phyloP scores from a whole-genome alignment of 2,113 vertebrate genomes.

The Xenopus laevis region DNA sequence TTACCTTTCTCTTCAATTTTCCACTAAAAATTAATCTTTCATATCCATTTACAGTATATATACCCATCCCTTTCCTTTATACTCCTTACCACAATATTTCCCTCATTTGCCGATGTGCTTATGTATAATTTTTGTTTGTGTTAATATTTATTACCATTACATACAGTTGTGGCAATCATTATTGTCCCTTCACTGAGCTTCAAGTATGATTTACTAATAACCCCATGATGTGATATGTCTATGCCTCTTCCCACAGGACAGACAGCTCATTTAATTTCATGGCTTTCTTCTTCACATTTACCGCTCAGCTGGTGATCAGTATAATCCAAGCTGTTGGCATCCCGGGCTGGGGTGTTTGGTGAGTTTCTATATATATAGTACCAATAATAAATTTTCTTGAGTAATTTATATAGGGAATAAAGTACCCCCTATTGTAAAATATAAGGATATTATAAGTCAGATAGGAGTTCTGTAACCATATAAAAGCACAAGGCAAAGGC shows the following conservation, averaged over 20 bases:
- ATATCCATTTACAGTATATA: not conserved
- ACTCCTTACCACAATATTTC: not conserved
- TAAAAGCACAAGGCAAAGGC: no score
- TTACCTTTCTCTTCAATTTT: not conserved
- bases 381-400: no score
- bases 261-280: conserved; percentile 99
- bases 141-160: no score
- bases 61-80: not conserved
- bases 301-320: conserved; percentile 93
- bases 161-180: no score
- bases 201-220: no score
- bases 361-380: conserved; percentile 52
- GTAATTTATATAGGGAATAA: no score
- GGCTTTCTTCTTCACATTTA: conserved; percentile 97
- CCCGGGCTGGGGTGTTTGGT: conserved; percentile 98
- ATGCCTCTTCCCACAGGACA: conserved; percentile 63
- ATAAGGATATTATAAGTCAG: no score
- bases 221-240: no score
- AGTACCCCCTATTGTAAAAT: no score
- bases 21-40: not conserved
- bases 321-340: conserved; percentile 94
- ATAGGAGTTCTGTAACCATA: no score
- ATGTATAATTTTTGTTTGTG: no score
- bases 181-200: no score
- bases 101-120: not conserved